These are phyloP conservation scores for Strigamia transsilvanica DNA, from an alignment of 2,888 invertebrate genomes.

Conservation along the genomic window DNA sequence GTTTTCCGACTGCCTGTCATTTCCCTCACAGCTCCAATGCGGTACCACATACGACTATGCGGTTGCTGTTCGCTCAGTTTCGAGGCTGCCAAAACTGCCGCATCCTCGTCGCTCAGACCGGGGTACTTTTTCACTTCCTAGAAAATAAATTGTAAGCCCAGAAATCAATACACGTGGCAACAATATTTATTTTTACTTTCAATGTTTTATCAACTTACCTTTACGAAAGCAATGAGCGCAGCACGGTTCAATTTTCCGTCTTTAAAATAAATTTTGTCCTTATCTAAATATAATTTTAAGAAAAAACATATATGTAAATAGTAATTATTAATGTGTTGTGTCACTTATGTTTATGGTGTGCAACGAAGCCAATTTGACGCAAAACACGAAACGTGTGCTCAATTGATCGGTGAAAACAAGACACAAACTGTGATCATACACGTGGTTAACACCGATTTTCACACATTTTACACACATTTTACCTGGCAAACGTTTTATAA, in stretches of 20 bases:
- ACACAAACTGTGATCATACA: background rate
- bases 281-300: constrained; percentile 52
- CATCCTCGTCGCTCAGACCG: constrained; percentile 68
- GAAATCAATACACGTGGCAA: constrained; percentile 16
- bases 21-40: constrained; percentile 68
- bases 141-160: constrained; percentile 57
- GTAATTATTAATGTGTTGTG: background rate
- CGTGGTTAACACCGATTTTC: background rate
- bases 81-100: constrained; percentile 68
- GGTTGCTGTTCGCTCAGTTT: constrained; percentile 67
- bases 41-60: constrained; percentile 70
- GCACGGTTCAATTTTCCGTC: constrained; percentile 62
- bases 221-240: constrained; percentile 64
- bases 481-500: background rate
- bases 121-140: constrained; percentile 67
- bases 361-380: background rate
- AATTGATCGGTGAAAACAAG: background rate
- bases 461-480: too few species aligned
- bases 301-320: background rate
- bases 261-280: constrained; percentile 53
- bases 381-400: background rate
- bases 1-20: constrained; percentile 67
- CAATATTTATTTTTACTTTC: constrained; percentile 12
- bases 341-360: background rate
- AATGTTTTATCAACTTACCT: constrained; percentile 55